These are phyloP conservation scores for Xiphophorus maculatus DNA, from an alignment of 2,113 vertebrate genomes.

Conservation along the genomic window DNA sequence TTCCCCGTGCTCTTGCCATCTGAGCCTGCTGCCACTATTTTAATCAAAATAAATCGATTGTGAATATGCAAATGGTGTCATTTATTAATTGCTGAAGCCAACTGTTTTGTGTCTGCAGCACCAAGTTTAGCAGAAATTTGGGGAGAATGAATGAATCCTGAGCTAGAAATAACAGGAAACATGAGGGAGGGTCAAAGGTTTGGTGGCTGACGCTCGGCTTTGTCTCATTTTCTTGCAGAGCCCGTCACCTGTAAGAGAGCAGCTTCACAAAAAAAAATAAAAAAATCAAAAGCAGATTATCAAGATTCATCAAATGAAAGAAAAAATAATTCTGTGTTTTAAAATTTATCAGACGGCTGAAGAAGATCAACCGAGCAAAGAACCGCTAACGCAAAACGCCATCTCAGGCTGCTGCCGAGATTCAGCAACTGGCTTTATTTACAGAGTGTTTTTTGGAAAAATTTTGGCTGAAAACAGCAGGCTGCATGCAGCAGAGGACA, in stretches of 20 bases:
- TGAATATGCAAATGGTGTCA: conserved; percentile 59
- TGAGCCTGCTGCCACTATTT: conserved; percentile 38
- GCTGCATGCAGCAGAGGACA: conserved; percentile 41
- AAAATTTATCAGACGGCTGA: conserved; percentile 4
- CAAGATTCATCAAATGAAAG: neutral
- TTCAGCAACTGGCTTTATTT: conserved; percentile 31
- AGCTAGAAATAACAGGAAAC: conserved; percentile 2
- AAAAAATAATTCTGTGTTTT: neutral
- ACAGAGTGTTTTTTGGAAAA: conserved; percentile 23
- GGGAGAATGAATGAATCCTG: conserved; percentile 24
- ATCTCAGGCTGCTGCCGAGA: conserved; percentile 19
- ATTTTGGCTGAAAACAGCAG: conserved; percentile 30
- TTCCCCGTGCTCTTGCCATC: neutral
- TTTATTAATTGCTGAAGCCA: conserved; percentile 56
- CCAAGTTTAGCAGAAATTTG: conserved; percentile 13
- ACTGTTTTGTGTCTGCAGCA: conserved; percentile 14
- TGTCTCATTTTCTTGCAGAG: neutral
- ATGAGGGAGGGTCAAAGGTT: conserved; percentile 32
- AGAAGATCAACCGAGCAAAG: neutral
- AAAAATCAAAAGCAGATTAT: neutral
- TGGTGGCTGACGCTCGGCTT: neutral
- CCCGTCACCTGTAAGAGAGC: conserved; percentile 1
- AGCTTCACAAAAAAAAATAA: neutral
- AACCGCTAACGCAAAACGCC: conserved; percentile 23
- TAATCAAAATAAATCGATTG: conserved; percentile 59